phyloP scores from a whole-genome alignment of 2,113 vertebrate genomes.

The Apus apus region DNA sequence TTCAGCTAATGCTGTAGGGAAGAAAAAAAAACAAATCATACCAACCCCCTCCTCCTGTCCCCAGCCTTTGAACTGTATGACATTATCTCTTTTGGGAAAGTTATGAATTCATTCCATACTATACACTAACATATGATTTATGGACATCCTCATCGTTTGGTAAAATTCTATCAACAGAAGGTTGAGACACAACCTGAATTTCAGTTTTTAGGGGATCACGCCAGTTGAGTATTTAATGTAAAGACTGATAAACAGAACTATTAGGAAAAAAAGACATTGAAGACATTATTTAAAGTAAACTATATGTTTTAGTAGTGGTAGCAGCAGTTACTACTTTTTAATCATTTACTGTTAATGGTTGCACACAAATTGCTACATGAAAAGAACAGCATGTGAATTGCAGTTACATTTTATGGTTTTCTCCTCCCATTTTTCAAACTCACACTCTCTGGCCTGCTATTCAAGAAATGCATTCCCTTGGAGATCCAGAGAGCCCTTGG shows the following conservation, averaged over 20 bases:
- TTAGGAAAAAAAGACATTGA: neutral
- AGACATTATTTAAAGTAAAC: neutral
- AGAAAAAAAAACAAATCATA: neutral
- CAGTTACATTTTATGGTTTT: neutral
- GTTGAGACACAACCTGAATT: neutral
- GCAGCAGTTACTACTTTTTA: neutral
- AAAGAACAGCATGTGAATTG: neutral
- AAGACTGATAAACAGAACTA: neutral
- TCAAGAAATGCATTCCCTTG: neutral
- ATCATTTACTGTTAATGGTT: neutral
- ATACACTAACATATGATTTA: constrained; percentile 50
- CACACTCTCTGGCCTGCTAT: neutral
- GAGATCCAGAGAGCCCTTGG: neutral
- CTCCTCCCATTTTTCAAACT: neutral
- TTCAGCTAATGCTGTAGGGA: constrained; percentile 56
- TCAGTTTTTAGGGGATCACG: neutral
- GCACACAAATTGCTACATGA: neutral
- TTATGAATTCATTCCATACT: constrained; percentile 31
- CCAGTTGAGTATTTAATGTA: neutral
- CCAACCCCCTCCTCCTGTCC: neutral
- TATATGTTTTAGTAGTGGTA: neutral
- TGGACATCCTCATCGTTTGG: neutral
- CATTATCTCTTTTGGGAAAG: constrained; percentile 64
- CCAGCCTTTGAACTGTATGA: constrained; percentile 69
- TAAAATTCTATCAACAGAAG: constrained; percentile 28